A percentile compares a stretch with the other conserved stretches of the same genome.
Evolutionary conservation across 2,797 vertebrate genomes (phyloP).

Genomic region (Cuniculus paca): DNA sequence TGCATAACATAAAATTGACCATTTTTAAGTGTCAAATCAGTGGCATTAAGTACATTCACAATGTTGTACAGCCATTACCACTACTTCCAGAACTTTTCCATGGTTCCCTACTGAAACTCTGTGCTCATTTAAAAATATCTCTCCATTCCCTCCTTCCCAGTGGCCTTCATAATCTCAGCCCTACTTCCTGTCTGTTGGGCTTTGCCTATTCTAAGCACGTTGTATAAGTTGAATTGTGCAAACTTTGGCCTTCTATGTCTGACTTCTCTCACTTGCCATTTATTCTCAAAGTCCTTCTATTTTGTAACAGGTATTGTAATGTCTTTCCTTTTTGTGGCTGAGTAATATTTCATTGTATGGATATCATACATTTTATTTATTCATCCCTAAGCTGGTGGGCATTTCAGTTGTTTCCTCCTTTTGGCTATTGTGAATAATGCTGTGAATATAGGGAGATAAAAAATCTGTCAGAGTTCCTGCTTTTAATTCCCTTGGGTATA

Average conservation of each 20-base stretch:
- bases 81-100: slow-evolving; percentile 25
- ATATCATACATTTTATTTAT: neutral
- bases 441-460: neutral
- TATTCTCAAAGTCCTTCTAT: slow-evolving; percentile 31
- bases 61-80: neutral
- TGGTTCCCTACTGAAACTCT: neutral
- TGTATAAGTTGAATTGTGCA: neutral
- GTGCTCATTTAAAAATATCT: neutral
- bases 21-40: neutral
- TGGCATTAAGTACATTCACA: neutral
- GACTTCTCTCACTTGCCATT: neutral
- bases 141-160: too few species aligned
- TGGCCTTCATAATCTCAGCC: neutral
- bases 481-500: neutral
- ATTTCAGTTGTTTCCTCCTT: neutral
- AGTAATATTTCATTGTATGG: neutral
- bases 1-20: neutral
- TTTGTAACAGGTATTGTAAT: neutral
- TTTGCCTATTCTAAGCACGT: neutral
- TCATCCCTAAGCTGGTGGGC: neutral
- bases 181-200: neutral
- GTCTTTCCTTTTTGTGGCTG: neutral
- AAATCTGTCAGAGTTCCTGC: neutral
- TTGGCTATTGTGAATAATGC: neutral
- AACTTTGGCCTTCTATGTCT: neutral